Evolutionary conservation across 2,888 invertebrate genomes (phyloP), one percentile per base, ranked within the genome.

Genomic region (Drosophila phalerata): DNA sequence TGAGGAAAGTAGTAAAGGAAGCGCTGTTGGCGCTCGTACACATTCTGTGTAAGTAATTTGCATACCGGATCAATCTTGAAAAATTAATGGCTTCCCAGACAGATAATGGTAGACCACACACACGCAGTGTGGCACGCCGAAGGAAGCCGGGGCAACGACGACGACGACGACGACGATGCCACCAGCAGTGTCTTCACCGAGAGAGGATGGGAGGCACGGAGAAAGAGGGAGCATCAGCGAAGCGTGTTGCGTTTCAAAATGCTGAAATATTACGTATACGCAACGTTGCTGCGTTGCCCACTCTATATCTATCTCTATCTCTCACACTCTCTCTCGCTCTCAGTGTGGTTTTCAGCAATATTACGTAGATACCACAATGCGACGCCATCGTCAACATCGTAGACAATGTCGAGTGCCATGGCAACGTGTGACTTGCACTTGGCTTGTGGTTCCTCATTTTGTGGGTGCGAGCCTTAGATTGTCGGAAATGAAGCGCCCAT

Each of bases 31-130:
- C 79, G 79, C 79, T 77, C 73, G 74, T 77, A 71, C 80, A 86
- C 83, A 84, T 79, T 81, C 81, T 81, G 77, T 85, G 85, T 81
- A 89, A 88, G 89, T 90, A 89, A 90, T 90, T 90, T 90, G 90
- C 90, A 91, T 90, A 90, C 90, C 90, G 90, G 90, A 91, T 90
- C 90, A 91, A 91, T 90, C 90, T 90, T 90, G 85, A 90, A 90
- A 86, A 90, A 90, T 90, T 91, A 90, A 90, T 90, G 91, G 90
- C 86, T 90, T 90, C 88, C 90, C 90, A 89, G 89, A 84, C 87
- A 90, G 90, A 91, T 90, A 90, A 90, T 84, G 85, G 88, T 82
- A 85, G 75, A 81, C 88, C 86, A 75, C 83, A 87, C 45, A 57
- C 73, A 75, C 68, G 68, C 75, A 51, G 55, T 25, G 57, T 30